Conservation (phyloP, 37 sponge, comb jelly and placozoan species). For the Trichoplax adhaerens region DNA sequence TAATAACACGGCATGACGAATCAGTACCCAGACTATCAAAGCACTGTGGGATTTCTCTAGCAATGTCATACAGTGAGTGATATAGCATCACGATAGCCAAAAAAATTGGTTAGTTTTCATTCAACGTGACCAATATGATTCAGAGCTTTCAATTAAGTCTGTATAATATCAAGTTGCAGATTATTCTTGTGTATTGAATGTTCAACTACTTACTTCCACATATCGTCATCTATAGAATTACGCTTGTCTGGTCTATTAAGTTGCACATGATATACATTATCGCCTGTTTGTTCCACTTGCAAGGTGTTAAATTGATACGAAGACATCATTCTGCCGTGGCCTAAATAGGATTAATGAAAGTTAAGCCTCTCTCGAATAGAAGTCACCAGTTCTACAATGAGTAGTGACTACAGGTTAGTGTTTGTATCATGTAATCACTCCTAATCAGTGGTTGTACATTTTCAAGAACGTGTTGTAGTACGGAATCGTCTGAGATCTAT, state of each 20-base stretch:
- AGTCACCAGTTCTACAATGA: no score
- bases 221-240: constrained; percentile 70
- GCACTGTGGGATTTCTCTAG: constrained; percentile 57
- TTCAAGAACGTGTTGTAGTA: no score
- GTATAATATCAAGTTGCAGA: no score
- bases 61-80: not conserved
- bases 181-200: no score
- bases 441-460: no score
- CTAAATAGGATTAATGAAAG: no score
- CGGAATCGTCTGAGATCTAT: no score
- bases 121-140: no score
- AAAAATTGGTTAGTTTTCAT: not conserved
- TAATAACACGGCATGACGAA: constrained; percentile 44
- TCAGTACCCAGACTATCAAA: constrained; percentile 43
- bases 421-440: no score
- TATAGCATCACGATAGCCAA: not conserved
- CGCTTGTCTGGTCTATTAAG: constrained; percentile 85
- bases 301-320: constrained; percentile 39
- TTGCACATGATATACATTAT: constrained; percentile 46
- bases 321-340: not conserved
- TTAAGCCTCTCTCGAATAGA: no score
- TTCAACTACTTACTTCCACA: constrained; percentile 38
- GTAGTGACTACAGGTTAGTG: no score
- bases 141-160: no score
- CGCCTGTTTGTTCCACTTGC: constrained; percentile 24